Evolutionary conservation across 2,797 vertebrate species (phyloP).

Genomic region (Malacoctenus gilli): DNA sequence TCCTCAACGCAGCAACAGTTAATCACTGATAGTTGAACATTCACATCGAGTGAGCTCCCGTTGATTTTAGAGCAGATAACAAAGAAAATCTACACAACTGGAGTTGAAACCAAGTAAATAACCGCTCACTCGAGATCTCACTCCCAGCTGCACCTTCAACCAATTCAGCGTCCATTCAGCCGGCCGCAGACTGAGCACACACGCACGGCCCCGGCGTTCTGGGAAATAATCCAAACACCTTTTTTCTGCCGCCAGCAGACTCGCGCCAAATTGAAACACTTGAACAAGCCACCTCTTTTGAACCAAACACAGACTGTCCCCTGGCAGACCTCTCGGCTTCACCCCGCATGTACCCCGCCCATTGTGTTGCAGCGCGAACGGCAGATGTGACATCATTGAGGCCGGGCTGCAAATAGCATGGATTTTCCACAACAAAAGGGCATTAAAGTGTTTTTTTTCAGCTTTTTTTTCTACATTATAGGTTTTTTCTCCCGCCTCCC

Average conservation of each 20-base stretch:
- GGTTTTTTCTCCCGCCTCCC: too few relatives aligned
- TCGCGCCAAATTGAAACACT: constrained; percentile 54
- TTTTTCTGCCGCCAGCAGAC: constrained; percentile 39
- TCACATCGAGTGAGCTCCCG: not conserved
- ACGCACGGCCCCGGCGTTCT: constrained; percentile 43
- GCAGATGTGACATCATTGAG: constrained; percentile 49
- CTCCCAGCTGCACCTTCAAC: constrained; percentile 18
- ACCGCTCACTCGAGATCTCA: constrained; percentile 9
- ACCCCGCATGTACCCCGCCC: not conserved
- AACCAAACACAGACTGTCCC: constrained; percentile 18
- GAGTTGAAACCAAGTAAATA: not conserved
- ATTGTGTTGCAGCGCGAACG: constrained; percentile 36
- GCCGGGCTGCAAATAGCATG: constrained; percentile 21
- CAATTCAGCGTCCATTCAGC: constrained; percentile 16
- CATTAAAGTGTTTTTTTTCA: constrained; percentile 19
- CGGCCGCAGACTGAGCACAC: constrained; percentile 9
- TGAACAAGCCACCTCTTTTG: constrained; percentile 34
- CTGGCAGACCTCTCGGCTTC: constrained; percentile 35
- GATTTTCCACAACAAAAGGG: constrained; percentile 37
- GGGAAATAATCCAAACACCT: constrained; percentile 55
- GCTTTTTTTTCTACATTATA: constrained; percentile 23
- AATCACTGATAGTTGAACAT: too few relatives aligned
- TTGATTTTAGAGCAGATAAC: not conserved
- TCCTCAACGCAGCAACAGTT: too few relatives aligned
- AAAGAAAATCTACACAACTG: not conserved